Evolutionary conservation across 1,140 invertebrate species (phyloP), one percentile per base, ranked within the genome.

Genomic region (Ostrea denselamellosa): DNA sequence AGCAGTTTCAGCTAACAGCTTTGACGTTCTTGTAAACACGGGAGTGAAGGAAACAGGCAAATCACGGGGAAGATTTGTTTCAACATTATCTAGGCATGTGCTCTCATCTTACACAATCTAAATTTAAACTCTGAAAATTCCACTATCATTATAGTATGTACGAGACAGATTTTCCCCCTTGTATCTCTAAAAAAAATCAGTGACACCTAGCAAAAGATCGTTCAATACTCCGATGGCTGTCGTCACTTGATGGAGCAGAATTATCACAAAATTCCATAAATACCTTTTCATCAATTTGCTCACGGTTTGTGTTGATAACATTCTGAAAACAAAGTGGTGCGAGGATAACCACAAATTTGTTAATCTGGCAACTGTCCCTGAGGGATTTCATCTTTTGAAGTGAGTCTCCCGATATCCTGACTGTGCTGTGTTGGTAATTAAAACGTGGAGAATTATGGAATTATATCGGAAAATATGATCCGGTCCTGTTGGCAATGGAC

Each of bases 261-360:
- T 77, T 77, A 77, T 77, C 68, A 34, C 8, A 28, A 17, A 77
- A 77, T 77, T 77, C 68, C 68, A 77, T 77, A 77, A 77, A 34
- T 34, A 77, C 25, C 56, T 62, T 25, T 28, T 44, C 68, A 28
- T 77, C 28, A 77, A 77, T 28, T 12, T 34, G 25, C 28, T 77
- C 22, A 34, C 25, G 68, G 68, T 77, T 77, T 28, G 22, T 34
- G 22, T 77, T 8, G 68, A 77, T 77, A 77, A 77, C 68, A 34
- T 14, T 77, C 8, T 77, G 28, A 62, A 62, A 62, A n/a, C 56
- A 62, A 62, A 62, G 56, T 62, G 56, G 12, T 62, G 17, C 56
- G 17, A 4, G 56, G n/a, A 19, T 62, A 62, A 62, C 8, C 56
- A 62, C 56, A 17, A 19, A 58, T 62, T 62, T 62, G 7, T 58